These are phyloP conservation scores for Vidua chalybeata DNA, from an alignment of 2,113 vertebrate genomes.

Conservation along the genomic window DNA sequence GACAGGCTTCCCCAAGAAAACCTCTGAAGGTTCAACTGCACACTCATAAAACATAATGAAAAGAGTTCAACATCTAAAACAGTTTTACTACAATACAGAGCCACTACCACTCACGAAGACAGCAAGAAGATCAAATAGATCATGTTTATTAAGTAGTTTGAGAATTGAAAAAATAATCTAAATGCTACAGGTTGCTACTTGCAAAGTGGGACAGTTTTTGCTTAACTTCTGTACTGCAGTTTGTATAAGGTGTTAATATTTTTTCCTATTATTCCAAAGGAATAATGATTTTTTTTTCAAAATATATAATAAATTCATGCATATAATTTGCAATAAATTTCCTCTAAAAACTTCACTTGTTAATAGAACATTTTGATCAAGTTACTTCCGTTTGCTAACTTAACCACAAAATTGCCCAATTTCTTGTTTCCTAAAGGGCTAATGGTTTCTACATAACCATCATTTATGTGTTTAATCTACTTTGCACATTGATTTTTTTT, in stretches of 20 bases:
- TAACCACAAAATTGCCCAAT: neutral
- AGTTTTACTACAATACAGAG: neutral
- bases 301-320: neutral
- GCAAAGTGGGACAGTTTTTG: neutral
- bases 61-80: neutral
- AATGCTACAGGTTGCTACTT: neutral
- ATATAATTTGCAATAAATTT: neutral
- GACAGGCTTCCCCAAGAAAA: neutral
- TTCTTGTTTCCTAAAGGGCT: neutral
- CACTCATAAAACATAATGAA: neutral
- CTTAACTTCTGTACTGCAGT: neutral
- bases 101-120: neutral
- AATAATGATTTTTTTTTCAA: neutral
- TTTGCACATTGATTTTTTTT: neutral
- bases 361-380: neutral
- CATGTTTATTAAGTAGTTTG: neutral
- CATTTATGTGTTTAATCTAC: slow-evolving; percentile 7
- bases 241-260: neutral
- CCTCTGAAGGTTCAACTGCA: neutral
- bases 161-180: neutral
- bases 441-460: neutral
- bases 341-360: neutral
- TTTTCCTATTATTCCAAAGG: neutral
- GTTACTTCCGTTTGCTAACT: neutral
- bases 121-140: neutral